Base-by-base conservation (phyloP, 2,113 vertebrate genomes). In the Morphnarchus princeps region DNA sequence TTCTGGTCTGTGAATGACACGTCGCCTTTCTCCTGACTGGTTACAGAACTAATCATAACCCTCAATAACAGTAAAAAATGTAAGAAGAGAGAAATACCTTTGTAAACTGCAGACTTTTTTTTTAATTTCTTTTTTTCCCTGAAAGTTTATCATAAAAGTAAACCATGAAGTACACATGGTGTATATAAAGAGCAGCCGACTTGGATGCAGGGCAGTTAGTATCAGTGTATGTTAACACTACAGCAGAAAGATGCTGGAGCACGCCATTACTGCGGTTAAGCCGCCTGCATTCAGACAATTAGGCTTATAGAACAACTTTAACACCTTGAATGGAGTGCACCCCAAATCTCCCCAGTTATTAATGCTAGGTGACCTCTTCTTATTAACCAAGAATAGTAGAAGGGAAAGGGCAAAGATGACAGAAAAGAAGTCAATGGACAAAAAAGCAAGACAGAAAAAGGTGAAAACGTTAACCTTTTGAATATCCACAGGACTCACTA, bases 401-500 rank as follows among this genome's bases (percentile, higher is more conserved):
- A 94, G 21, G 43, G n/a, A 87, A 95, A 90, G 66, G 14, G 42
- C 7, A 86, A 61, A 91, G 87, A 29, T 0, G 4, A 71, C 19
- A 88, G 34, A 76, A 81, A 26, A 28, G 32, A 73, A 82, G 74
- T 45, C 43, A 81, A 38, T 2, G 29, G 43, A 55, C 74, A 74
- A 86, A 79, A 87, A 34, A 29, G 7, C 58, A 93, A 83, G 90
- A 72, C 73, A 95, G 52, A 92, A 87, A 84, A 95, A 92, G 94
- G 79, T 49, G 74, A 94, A 97, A 97, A 95, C 11, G 7, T 85
- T 94, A 97, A 99, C 98, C 98, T 98, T 98, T 96, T 98, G 98
- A 93, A 95, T 91, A 90, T 98, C 98, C 97, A 97, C 81, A 96
- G 98, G 96, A 97, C 87, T 97, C 93, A 83, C 95, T 97, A 98